A percentile compares a stretch with the other conserved stretches of the same genome.
These are phyloP conservation scores for Pandemis heparana DNA, from an alignment of 2,888 invertebrate genomes.

Conservation along the genomic window DNA sequence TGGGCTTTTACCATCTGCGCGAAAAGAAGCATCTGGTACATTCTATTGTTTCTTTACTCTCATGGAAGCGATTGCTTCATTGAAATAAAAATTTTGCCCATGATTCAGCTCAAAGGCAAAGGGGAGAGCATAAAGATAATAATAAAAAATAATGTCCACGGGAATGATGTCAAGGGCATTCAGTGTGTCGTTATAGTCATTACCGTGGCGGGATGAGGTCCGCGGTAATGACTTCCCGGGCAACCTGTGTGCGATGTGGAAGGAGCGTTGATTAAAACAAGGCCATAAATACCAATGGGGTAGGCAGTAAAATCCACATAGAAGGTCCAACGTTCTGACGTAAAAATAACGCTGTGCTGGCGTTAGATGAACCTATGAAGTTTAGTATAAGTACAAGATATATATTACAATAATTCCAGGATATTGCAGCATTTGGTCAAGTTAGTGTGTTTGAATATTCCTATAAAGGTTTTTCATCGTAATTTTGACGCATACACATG, in stretches of 20 bases:
- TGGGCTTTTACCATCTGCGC: no score
- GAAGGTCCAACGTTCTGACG: not conserved
- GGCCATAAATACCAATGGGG: not conserved
- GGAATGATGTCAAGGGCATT: slow-evolving; percentile 13
- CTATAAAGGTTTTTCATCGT: no score
- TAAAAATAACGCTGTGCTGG: no score
- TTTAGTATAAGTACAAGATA: no score
- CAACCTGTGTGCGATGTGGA: not conserved
- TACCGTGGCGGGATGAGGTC: slow-evolving; percentile 1
- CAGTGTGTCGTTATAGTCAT: not conserved
- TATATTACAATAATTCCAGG: no score
- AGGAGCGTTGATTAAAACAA: not conserved
- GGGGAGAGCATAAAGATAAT: not conserved
- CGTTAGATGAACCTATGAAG: not conserved
- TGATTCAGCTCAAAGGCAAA: not conserved
- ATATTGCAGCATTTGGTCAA: no score
- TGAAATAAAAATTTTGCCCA: no score
- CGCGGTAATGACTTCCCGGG: slow-evolving; percentile 7
- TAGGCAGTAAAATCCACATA: not conserved
- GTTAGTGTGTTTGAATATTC: no score
- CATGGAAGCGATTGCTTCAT: no score
- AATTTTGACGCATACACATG: no score
- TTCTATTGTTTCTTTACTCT: no score
- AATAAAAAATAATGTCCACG: slow-evolving; percentile 3
- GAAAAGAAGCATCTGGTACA: no score